Evolutionary conservation across 53 echinoderm and acorn worm species (phyloP).

Genomic region (Arbacia lixula): DNA sequence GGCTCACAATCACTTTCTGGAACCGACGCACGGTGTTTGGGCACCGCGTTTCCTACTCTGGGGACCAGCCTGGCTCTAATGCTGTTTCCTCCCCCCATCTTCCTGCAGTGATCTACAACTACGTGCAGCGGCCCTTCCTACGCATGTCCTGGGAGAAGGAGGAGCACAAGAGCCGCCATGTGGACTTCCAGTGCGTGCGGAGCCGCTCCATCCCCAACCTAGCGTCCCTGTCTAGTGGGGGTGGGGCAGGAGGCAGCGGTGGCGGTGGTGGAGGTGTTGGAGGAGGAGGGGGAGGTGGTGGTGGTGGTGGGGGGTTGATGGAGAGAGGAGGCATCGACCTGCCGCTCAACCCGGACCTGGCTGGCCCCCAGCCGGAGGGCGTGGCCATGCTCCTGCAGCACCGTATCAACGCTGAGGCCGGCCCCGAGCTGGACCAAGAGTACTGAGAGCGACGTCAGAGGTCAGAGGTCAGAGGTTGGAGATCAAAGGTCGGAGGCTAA

Average conservation of each 20-base stretch:
- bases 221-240: conserved; percentile 55
- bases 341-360: conserved; percentile 68
- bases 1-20: too few relatives aligned
- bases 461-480: too few relatives aligned
- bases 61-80: too few relatives aligned
- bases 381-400: conserved; percentile 79
- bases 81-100: neutral
- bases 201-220: conserved; percentile 98
- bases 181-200: conserved; percentile 98
- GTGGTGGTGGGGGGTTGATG: conserved; percentile 40
- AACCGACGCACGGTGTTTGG: too few relatives aligned
- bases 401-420: conserved; percentile 23
- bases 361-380: conserved; percentile 81
- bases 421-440: conserved; percentile 34
- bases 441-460: too few relatives aligned
- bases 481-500: too few relatives aligned
- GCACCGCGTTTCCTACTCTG: too few relatives aligned
- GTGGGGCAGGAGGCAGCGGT: neutral
- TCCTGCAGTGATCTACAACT: conserved; percentile 91
- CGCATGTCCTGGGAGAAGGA: conserved; percentile 99
- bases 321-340: conserved; percentile 55
- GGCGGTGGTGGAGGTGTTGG: conserved; percentile 37
- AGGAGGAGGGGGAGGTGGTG: neutral
- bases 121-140: conserved; percentile 93
- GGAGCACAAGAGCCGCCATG: conserved; percentile 94